phyloP scores from a whole-genome alignment of 2,113 vertebrate genomes.

The Struthidea cinerea region DNA sequence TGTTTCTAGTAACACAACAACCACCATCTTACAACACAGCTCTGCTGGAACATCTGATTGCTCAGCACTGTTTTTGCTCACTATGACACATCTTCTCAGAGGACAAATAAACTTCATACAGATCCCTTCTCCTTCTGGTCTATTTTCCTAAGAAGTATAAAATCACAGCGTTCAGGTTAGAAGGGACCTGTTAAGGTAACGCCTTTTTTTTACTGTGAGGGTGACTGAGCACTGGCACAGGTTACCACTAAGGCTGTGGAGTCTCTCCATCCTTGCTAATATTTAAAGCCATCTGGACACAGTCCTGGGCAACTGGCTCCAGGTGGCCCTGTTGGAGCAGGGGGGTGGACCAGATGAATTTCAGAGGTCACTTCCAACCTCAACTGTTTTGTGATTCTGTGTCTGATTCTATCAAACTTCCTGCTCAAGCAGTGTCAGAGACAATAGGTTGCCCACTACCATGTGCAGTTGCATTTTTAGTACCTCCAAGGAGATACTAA shows the following conservation, averaged over 20 bases:
- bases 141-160: neutral
- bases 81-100: neutral
- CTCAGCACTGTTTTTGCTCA: neutral
- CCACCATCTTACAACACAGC: neutral
- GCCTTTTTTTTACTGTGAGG: neutral
- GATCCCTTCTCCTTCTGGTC: neutral
- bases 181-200: neutral
- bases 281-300: neutral
- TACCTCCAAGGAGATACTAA: neutral
- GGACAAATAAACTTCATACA: neutral
- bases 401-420: neutral
- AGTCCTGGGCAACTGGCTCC: neutral
- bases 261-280: neutral
- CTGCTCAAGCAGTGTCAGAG: neutral
- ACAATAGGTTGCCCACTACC: neutral
- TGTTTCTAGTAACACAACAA: neutral
- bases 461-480: accelerated
- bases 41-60: neutral
- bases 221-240: neutral
- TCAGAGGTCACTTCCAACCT: neutral
- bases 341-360: neutral
- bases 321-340: neutral
- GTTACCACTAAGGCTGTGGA: neutral
- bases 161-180: neutral
- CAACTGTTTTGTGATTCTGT: neutral